Conservation (phyloP, 1,140 invertebrate genomes). For the Gryllus bimaculatus region DNA sequence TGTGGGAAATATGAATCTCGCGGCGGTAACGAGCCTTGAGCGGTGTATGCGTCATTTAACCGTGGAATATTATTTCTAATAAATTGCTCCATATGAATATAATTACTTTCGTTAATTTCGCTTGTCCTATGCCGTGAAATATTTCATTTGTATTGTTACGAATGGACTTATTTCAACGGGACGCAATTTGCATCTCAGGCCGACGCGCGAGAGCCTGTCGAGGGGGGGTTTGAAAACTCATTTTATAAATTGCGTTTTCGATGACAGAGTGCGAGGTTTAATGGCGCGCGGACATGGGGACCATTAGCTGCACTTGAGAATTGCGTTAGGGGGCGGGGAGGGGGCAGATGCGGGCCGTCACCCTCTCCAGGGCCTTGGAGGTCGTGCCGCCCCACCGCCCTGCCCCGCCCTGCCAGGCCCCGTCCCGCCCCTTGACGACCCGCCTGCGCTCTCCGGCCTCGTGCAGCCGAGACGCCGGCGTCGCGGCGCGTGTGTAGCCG, state of each 20-base stretch:
- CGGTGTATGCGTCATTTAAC: neutral
- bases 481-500: too few species aligned
- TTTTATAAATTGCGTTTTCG: slow-evolving; percentile 5
- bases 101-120: neutral
- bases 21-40: neutral
- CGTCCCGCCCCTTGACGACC: neutral
- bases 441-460: too few species aligned
- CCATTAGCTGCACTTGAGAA: neutral
- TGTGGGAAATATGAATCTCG: neutral
- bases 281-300: neutral
- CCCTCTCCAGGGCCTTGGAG: too few species aligned
- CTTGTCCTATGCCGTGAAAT: neutral
- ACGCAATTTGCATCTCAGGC: neutral
- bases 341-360: neutral
- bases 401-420: too few species aligned
- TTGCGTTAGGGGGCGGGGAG: neutral
- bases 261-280: neutral
- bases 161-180: neutral
- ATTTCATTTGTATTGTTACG: slow-evolving; percentile 5
- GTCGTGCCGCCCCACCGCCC: too few species aligned
- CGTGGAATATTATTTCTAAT: neutral
- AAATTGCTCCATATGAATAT: slow-evolving; percentile 2
- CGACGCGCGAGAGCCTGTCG: neutral
- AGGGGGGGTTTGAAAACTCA: neutral
- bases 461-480: too few species aligned